phyloP scores from a whole-genome alignment of 1,140 invertebrate species.

The Drosophila arawakana region DNA sequence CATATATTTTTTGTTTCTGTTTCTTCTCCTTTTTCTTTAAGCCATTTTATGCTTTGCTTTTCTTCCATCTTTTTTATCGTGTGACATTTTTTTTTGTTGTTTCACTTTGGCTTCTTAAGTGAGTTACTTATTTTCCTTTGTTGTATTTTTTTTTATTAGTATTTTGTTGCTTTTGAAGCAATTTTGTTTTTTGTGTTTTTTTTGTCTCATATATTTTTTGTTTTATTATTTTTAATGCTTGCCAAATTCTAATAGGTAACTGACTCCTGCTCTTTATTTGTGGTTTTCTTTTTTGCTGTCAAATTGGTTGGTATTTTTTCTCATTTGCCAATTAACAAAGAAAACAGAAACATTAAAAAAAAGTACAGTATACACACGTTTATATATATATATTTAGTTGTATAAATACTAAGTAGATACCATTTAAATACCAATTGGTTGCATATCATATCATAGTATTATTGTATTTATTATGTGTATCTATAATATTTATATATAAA shows the following conservation, averaged over 20 bases:
- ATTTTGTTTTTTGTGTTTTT: constrained; percentile 46
- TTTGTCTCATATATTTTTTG: constrained; percentile 28
- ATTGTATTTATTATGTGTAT: constrained; percentile 19
- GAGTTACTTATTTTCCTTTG: constrained; percentile 19
- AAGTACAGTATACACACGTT: constrained; percentile 54
- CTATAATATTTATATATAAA: constrained; percentile 9
- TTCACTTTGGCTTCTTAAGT: constrained; percentile 30
- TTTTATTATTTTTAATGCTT: constrained; percentile 57
- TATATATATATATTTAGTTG: constrained; percentile 19
- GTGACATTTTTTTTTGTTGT: constrained; percentile 40
- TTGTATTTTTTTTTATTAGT: constrained; percentile 33
- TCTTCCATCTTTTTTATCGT: constrained; percentile 54
- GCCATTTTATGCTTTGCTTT: constrained; percentile 53
- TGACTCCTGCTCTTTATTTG: constrained; percentile 80
- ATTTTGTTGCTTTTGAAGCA: constrained; percentile 79
- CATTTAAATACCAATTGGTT: constrained; percentile 44
- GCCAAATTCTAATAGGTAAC: constrained; percentile 84
- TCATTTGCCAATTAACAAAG: constrained; percentile 77
- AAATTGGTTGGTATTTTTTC: constrained; percentile 55
- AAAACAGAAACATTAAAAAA: constrained; percentile 41
- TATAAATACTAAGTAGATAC: constrained; percentile 39
- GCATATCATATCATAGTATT: constrained; percentile 26
- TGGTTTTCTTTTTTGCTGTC: constrained; percentile 44
- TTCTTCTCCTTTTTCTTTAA: constrained; percentile 42
- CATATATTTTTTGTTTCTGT: constrained; percentile 51